Percentiles rank a stretch among this genome's conserved stretches.
phyloP scores from a whole-genome alignment of 1,140 invertebrate species.

The Kradibia gibbosae region DNA sequence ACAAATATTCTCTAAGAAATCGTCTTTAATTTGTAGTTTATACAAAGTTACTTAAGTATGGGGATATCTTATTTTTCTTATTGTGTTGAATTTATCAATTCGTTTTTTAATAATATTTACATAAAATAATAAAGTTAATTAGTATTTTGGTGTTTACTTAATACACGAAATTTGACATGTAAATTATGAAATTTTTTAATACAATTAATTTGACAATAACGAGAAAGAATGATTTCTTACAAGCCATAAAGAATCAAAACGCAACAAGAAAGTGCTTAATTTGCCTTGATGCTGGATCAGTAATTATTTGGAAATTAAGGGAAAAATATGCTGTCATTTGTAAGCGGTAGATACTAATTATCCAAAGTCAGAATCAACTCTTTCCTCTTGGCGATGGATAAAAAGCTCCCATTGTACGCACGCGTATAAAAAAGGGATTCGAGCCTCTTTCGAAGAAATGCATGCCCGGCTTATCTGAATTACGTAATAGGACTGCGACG shows the following conservation, averaged over 20 bases:
- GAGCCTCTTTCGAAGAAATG: not conserved
- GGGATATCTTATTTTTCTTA: too few species aligned
- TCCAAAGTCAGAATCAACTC: not conserved
- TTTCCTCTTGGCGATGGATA: not conserved
- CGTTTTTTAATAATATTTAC: not conserved
- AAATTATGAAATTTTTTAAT: too few species aligned
- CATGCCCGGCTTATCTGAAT: not conserved
- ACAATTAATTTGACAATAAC: too few species aligned
- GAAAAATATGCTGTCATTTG: not conserved
- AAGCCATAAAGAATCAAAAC: not conserved
- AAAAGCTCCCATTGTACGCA: not conserved
- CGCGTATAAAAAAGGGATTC: too few species aligned
- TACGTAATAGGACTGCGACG: not conserved
- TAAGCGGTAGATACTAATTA: not conserved
- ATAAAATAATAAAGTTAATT: not conserved
- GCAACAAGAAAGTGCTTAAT: not conserved
- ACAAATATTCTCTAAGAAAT: too few species aligned
- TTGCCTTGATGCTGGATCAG: not conserved
- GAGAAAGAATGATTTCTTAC: too few species aligned
- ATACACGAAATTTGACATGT: too few species aligned
- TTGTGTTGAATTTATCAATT: too few species aligned
- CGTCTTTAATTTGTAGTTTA: too few species aligned
- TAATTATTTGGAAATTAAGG: not conserved
- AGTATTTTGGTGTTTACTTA: too few species aligned
- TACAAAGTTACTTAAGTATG: too few species aligned